phyloP scores from a whole-genome alignment of 2,888 invertebrate genomes.

The Drosophila phalerata region DNA sequence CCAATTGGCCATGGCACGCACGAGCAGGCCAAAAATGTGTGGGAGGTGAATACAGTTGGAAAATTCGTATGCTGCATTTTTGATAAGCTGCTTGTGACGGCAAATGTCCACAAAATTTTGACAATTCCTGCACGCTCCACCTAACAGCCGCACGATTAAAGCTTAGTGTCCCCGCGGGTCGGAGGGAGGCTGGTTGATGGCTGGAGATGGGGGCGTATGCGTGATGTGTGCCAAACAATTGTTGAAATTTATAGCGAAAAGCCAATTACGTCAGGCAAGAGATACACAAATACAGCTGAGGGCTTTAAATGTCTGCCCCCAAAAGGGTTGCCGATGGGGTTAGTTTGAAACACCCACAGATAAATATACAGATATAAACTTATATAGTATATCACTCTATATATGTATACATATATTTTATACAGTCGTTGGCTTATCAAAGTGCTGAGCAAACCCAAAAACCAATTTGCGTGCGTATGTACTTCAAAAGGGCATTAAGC shows the following conservation, averaged over 20 bases:
- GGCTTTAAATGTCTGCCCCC: conserved; percentile 35
- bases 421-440: conserved; percentile 43
- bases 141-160: conserved; percentile 25
- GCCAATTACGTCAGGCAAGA: conserved; percentile 61
- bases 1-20: conserved; percentile 64
- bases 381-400: conserved; percentile 9
- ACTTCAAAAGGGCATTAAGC: conserved; percentile 75
- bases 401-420: conserved; percentile 11
- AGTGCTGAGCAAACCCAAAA: conserved; percentile 43
- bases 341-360: conserved; percentile 10
- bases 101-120: conserved; percentile 59
- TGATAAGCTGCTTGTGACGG: conserved; percentile 61
- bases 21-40: conserved; percentile 40
- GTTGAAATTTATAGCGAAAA: conserved; percentile 68
- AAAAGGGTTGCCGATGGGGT: conserved; percentile 38
- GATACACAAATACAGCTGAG: conserved; percentile 26
- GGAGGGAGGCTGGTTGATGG: neutral
- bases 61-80: conserved; percentile 66
- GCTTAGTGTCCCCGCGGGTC: conserved; percentile 20
- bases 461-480: conserved; percentile 51
- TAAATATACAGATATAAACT: conserved; percentile 6
- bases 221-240: conserved; percentile 63
- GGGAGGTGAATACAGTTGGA: conserved; percentile 34
- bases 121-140: conserved; percentile 46
- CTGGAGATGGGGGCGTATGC: conserved; percentile 5